Evolutionary conservation across 2,113 vertebrate genomes (phyloP), one percentile per base, ranked within the genome.

Genomic region (Hemicordylus capensis): DNA sequence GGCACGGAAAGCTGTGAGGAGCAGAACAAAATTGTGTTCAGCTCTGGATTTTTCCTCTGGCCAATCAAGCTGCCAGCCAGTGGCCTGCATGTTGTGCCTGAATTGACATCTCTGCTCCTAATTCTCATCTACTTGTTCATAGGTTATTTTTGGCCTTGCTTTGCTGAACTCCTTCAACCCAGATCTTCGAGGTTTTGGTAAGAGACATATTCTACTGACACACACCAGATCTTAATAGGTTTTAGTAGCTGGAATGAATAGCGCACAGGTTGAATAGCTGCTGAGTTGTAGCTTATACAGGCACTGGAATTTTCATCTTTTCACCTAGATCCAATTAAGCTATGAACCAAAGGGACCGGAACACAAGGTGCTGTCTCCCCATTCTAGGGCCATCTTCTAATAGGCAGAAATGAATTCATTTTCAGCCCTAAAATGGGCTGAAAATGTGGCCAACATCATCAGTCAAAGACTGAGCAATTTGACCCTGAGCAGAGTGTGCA

Each of bases 91-190:
- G 22, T 48, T 42, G 22, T 44, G 3, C 26, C 76, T 8, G 4
- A 64, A 86, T 76, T 54, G 54, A 17, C 51, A 11, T 34, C 44
- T 34, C 14, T 77, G 2, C 1, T 12, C 76, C 88, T 48, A 89
- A 84, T 20, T 0, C 86, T 22, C n/a, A 0, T 88, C 20, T 85
- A 56, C 46, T 94, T 92, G 12, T 93, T 95, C 81, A 4, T 87
- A 99, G 99, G 99, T 99, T 84, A 98, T 99, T 94, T 99, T 99
- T 96, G 99, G 98, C 85, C 98, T 99, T 76, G 98, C 98, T 93
- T 97, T 99, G 93, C 95, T 99, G 93, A 99, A 98, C 95, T 99
- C 99, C 81, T 98, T 97, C 94, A 99, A 97, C 96, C 92, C 96
- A 90, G 99, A 99, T 97, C 98, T 99, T 90, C 96, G 97, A 92